Evolutionary conservation across 2,888 invertebrate genomes (phyloP).

Genomic region (Petrolisthes cinctipes): DNA sequence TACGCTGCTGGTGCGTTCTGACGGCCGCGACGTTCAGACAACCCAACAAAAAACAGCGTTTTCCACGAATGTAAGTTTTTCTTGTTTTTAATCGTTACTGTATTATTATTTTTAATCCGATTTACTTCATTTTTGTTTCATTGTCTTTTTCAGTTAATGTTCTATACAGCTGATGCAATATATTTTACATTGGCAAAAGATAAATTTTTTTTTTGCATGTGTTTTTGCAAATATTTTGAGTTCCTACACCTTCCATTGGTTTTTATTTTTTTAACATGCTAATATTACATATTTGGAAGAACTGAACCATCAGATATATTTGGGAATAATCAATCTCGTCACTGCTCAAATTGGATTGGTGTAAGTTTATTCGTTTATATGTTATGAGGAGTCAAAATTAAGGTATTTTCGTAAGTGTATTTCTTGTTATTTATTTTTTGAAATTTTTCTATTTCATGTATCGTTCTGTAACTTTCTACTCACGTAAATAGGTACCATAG

Average conservation of each 20-base stretch:
- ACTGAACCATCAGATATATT: background rate
- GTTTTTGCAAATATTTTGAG: background rate
- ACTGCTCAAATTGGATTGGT: background rate
- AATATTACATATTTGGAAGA: constrained; percentile 1
- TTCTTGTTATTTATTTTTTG: background rate
- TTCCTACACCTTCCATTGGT: constrained; percentile 5
- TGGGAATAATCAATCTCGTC: constrained; percentile 22
- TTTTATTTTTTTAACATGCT: constrained; percentile 12
- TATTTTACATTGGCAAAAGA: background rate
- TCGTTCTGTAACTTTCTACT: constrained; percentile 6
- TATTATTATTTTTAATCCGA: constrained; percentile 11
- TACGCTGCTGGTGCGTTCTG: constrained; percentile 22
- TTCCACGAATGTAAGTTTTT: constrained; percentile 16
- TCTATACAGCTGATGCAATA: too few species aligned
- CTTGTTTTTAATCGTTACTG: constrained; percentile 17
- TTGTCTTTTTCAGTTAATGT: too few species aligned
- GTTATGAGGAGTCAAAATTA: background rate
- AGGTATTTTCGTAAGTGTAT: background rate
- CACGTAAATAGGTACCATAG: constrained; percentile 1
- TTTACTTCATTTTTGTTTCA: constrained; percentile 13
- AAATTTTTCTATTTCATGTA: constrained; percentile 7
- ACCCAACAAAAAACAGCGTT: background rate
- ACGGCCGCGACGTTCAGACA: too few species aligned
- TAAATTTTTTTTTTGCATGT: background rate
- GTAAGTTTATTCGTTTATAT: background rate